phyloP scores from a whole-genome alignment of 2,113 vertebrate species.

The human region DNA sequence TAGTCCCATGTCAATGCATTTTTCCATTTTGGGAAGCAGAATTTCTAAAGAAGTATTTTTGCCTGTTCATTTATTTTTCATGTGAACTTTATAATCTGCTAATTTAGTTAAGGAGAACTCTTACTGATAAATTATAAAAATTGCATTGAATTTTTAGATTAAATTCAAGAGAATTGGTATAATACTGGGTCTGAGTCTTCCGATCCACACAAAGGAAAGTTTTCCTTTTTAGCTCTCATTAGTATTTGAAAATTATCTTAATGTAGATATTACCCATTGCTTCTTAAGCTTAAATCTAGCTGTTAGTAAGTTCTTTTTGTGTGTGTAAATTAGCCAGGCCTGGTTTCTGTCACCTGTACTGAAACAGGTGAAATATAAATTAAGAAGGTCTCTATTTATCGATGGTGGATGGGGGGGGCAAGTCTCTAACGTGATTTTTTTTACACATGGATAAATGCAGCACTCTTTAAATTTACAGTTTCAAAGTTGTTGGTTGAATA shows the following conservation, averaged over 20 bases:
- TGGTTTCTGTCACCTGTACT: not conserved
- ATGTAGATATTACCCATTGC: not conserved
- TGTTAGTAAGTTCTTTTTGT: not conserved
- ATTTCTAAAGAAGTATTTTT: not conserved
- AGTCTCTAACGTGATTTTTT: not conserved
- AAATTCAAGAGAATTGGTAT: not conserved
- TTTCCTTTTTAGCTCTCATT: not conserved
- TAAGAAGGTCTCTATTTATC: not conserved
- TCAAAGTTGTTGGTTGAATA: not conserved
- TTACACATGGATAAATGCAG: not conserved
- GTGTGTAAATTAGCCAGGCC: not conserved
- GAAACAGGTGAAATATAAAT: not conserved
- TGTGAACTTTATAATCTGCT: not conserved
- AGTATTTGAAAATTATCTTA: not conserved
- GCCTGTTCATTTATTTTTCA: not conserved
- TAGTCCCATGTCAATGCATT: not conserved
- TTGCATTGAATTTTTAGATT: not conserved
- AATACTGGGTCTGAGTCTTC: not conserved
- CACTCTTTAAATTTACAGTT: not conserved
- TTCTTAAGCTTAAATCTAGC: not conserved
- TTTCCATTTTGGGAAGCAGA: not conserved
- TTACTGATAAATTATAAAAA: not conserved
- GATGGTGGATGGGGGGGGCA: not conserved
- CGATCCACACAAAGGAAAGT: not conserved
- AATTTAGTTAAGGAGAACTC: not conserved